Conservation (phyloP, 2,888 invertebrate species). For the Drosophila mimetica region DNA sequence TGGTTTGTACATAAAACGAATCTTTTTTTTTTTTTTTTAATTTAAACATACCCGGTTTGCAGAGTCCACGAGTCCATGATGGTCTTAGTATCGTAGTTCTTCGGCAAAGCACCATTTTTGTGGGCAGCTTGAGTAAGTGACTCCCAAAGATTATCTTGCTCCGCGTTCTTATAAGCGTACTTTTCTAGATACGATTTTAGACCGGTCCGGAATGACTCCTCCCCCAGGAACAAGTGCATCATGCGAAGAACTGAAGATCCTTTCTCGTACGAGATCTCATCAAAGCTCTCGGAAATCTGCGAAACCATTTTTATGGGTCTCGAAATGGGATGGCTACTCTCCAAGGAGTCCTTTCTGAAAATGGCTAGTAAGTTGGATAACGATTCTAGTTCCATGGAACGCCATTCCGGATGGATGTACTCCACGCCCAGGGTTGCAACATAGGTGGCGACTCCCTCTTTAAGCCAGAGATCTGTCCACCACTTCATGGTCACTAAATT, state of each 20-base stretch:
- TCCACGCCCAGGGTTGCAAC: constrained; percentile 86
- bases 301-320: constrained; percentile 89
- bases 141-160: constrained; percentile 93
- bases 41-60: constrained; percentile 88
- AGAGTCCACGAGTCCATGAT: constrained; percentile 95
- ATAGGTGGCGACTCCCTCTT: constrained; percentile 90
- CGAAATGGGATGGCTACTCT: constrained; percentile 91
- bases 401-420: constrained; percentile 87
- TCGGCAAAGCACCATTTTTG: constrained; percentile 84
- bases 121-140: constrained; percentile 87
- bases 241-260: constrained; percentile 94
- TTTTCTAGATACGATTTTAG: constrained; percentile 88
- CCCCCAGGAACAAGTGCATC: constrained; percentile 95
- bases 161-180: constrained; percentile 89
- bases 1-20: not conserved
- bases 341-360: constrained; percentile 88
- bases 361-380: constrained; percentile 86
- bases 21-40: constrained; percentile 47
- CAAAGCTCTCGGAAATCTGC: constrained; percentile 92
- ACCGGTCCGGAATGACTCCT: constrained; percentile 88
- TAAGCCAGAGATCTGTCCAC: constrained; percentile 92
- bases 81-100: constrained; percentile 87
- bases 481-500: constrained; percentile 92
- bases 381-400: constrained; percentile 85
- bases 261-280: constrained; percentile 92